Evolutionary conservation across 2,113 vertebrate genomes (phyloP).

Genomic region (Etheostoma spectabile): DNA sequence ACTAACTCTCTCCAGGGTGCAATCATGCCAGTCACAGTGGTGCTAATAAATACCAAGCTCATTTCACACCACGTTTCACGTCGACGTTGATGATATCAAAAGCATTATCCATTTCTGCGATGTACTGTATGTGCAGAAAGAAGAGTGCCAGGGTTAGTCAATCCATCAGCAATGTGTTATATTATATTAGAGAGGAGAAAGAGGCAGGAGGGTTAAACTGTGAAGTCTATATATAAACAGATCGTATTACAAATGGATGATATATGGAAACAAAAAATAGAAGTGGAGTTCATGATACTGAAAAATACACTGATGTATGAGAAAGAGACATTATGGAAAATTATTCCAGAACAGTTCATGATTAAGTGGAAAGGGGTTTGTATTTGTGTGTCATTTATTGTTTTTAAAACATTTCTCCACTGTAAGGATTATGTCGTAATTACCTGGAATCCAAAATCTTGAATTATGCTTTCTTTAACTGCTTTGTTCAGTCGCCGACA

Average conservation of each 20-base stretch:
- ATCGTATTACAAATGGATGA: constrained; percentile 66
- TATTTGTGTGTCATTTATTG: constrained; percentile 13
- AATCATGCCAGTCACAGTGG: constrained; percentile 76
- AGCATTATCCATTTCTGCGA: constrained; percentile 56
- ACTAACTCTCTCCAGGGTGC: constrained; percentile 68
- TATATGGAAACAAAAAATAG: constrained; percentile 59
- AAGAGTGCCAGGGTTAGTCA: constrained; percentile 32
- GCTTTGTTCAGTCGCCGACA: constrained; percentile 22
- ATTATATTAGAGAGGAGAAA: constrained; percentile 12
- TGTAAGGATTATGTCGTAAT: constrained; percentile 37
- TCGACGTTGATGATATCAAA: constrained; percentile 66
- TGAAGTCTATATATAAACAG: constrained; percentile 61
- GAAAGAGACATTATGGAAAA: constrained; percentile 3
- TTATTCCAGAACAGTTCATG: not conserved
- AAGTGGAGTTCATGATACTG: constrained; percentile 16
- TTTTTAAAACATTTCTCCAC: constrained; percentile 14
- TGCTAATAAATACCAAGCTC: constrained; percentile 72
- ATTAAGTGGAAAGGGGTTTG: constrained; percentile 21
- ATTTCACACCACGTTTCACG: constrained; percentile 67
- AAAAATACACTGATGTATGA: not conserved
- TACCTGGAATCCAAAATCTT: constrained; percentile 28
- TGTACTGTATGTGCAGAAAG: constrained; percentile 55
- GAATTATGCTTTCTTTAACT: constrained; percentile 14
- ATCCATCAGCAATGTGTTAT: constrained; percentile 61
- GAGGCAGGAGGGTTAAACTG: constrained; percentile 46